These are phyloP conservation scores for Bradypus variegatus DNA, from an alignment of 2,797 vertebrate genomes.

Conservation along the genomic window DNA sequence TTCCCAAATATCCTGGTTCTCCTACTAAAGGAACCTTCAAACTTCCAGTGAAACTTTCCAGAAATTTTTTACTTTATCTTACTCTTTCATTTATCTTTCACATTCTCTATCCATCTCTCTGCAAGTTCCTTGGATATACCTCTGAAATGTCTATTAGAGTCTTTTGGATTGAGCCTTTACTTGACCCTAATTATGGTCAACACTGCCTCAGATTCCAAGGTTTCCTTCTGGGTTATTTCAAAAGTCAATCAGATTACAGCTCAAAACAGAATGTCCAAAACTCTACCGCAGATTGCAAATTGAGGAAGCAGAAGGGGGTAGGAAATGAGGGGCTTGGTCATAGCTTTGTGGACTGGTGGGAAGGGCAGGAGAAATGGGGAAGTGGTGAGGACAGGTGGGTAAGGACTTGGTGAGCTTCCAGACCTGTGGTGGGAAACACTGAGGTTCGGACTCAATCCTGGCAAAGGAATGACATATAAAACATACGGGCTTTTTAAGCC, in stretches of 20 bases:
- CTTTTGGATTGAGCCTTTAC: background rate
- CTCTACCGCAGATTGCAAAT: background rate
- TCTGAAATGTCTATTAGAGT: background rate
- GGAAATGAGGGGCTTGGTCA: background rate
- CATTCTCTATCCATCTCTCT: background rate
- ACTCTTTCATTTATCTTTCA: background rate
- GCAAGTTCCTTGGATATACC: background rate
- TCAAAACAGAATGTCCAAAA: background rate
- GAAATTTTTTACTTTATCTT: background rate
- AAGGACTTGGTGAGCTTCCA: background rate
- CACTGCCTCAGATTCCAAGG: background rate
- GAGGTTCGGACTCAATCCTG: background rate
- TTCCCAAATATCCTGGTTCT: background rate
- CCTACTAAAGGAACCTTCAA: background rate
- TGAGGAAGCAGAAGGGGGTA: background rate
- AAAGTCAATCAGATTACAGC: background rate
- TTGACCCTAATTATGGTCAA: background rate
- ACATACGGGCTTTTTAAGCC: background rate
- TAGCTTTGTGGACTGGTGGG: background rate
- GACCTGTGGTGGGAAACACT: background rate
- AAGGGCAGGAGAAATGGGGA: background rate
- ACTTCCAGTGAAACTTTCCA: background rate
- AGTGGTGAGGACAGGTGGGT: background rate
- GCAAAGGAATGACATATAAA: background rate
- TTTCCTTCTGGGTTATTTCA: background rate